Conservation (phyloP, 2,797 vertebrate species). For the Dendrocincla tyrannina region DNA sequence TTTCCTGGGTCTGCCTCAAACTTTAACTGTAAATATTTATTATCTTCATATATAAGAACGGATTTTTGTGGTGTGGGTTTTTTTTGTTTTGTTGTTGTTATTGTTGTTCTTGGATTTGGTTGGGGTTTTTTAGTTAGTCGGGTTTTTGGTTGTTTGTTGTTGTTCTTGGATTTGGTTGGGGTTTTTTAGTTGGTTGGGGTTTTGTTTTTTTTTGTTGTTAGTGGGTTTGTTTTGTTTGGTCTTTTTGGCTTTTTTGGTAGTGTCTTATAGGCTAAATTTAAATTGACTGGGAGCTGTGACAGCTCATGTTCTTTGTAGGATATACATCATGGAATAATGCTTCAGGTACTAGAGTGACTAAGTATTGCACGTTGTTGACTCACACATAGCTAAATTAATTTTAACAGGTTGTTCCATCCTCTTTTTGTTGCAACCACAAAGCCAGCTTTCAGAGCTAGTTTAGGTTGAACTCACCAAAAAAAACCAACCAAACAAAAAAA, state of each 20-base stretch:
- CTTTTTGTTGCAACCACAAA: neutral
- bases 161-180: too few species aligned
- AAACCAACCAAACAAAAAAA: too few species aligned
- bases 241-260: neutral
- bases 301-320: neutral
- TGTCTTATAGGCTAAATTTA: neutral
- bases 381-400: neutral
- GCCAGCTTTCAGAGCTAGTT: neutral
- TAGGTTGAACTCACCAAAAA: neutral
- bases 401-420: neutral
- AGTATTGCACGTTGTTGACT: fast-evolving
- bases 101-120: too few species aligned
- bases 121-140: too few species aligned
- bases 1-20: neutral
- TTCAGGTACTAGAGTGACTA: neutral
- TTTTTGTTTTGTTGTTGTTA: too few species aligned
- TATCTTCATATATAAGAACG: neutral
- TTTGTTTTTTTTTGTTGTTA: too few species aligned
- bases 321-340: neutral
- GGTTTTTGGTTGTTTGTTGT: too few species aligned
- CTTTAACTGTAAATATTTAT: neutral
- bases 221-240: too few species aligned
- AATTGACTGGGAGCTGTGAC: neutral
- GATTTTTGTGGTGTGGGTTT: too few species aligned
- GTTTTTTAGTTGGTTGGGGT: too few species aligned